Evolutionary conservation across 2,888 invertebrate genomes (phyloP).

Genomic region (Malacosoma neustria): DNA sequence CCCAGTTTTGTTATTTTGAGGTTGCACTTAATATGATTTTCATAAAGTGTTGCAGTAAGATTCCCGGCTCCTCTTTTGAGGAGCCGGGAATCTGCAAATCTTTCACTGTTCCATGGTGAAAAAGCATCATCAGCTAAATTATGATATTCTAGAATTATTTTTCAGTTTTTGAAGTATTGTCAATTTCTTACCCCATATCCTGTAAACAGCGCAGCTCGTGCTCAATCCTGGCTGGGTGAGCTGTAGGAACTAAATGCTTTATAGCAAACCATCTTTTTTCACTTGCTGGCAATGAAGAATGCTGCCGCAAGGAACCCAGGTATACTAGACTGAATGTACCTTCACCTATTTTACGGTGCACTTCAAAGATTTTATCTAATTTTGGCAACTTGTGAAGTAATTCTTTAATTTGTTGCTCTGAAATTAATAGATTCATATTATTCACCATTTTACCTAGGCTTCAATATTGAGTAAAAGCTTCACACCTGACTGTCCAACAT

Average conservation of each 20-base stretch:
- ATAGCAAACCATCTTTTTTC: constrained; percentile 82
- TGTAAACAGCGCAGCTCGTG: constrained; percentile 87
- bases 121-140: no score
- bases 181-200: constrained; percentile 78
- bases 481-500: no score
- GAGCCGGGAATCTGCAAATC: no score
- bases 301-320: constrained; percentile 79
- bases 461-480: no score
- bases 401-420: constrained; percentile 54
- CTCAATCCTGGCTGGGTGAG: constrained; percentile 86
- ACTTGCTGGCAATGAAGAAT: constrained; percentile 37
- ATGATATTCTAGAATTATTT: no score
- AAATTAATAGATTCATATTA: no score
- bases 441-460: no score
- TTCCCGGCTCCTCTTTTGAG: no score
- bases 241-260: constrained; percentile 91
- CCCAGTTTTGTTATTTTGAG: no score
- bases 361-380: constrained; percentile 77
- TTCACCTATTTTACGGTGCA: constrained; percentile 84
- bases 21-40: no score
- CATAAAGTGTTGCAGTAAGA: no score
- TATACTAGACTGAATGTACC: constrained; percentile 93
- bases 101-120: no score
- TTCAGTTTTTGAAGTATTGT: constrained; percentile 1
- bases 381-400: constrained; percentile 73